Conservation (phyloP, 37 sponge, comb jelly and placozoan species). For the Axinella damicornis region DNA sequence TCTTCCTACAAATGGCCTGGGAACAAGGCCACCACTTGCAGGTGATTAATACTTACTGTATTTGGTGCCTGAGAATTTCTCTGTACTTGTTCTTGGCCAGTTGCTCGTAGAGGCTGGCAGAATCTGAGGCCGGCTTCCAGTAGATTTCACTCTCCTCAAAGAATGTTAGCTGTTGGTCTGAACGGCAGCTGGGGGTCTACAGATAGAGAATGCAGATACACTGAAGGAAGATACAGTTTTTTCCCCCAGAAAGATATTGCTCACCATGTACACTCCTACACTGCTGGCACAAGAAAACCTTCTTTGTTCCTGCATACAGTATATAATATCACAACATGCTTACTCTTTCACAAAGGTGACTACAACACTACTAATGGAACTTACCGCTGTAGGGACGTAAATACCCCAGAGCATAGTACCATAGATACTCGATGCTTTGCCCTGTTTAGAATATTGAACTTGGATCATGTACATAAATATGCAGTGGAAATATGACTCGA, state of each 20-base stretch:
- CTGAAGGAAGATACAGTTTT: too few species aligned
- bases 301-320: slow-evolving; percentile 9
- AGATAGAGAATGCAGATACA: too few species aligned
- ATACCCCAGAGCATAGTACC: slow-evolving; percentile 6
- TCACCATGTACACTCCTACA: background rate
- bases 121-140: slow-evolving; percentile 59
- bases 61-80: slow-evolving; percentile 49
- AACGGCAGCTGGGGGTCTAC: too few species aligned
- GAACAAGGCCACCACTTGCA: too few species aligned
- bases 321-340: background rate
- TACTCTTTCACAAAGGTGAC: background rate
- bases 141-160: slow-evolving; percentile 41
- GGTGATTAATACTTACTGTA: slow-evolving; percentile 43
- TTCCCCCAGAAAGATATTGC: background rate
- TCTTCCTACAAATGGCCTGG: too few species aligned
- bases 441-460: too few species aligned
- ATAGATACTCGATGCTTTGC: background rate
- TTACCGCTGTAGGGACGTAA: slow-evolving; percentile 41
- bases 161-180: slow-evolving; percentile 2
- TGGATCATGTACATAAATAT: too few species aligned
- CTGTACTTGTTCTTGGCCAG: slow-evolving; percentile 60
- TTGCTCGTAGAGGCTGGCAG: slow-evolving; percentile 61
- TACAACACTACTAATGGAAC: background rate
- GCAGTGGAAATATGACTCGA: background rate
- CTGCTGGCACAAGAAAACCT: background rate